phyloP scores from a whole-genome alignment of 2,888 invertebrate species.

The Chymomyza fuscimana region DNA sequence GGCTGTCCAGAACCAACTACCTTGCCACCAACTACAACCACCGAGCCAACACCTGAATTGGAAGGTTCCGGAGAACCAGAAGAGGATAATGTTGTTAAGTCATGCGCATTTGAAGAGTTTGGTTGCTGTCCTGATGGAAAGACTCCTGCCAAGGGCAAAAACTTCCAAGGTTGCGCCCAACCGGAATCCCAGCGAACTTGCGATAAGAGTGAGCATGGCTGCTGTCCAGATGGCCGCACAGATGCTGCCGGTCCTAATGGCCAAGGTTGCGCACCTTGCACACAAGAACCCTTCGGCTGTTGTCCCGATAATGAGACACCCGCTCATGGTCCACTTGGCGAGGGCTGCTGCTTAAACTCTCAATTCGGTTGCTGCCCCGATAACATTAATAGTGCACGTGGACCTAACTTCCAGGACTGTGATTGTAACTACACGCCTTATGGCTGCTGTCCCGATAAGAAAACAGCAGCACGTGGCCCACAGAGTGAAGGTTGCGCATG shows the following conservation, averaged over 20 bases:
- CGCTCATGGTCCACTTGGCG: constrained; percentile 89
- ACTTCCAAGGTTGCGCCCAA: constrained; percentile 72
- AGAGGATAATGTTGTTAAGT: constrained; percentile 61
- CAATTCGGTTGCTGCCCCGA: constrained; percentile 95
- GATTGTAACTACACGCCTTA: constrained; percentile 88
- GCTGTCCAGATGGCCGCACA: constrained; percentile 86
- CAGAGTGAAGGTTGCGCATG: constrained; percentile 91
- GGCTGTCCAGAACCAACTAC: constrained; percentile 87
- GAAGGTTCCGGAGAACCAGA: constrained; percentile 53
- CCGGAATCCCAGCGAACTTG: constrained; percentile 79
- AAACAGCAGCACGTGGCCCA: constrained; percentile 88
- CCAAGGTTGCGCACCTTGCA: constrained; percentile 89
- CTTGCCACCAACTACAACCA: constrained; percentile 75
- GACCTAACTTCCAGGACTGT: constrained; percentile 89
- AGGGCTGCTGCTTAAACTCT: constrained; percentile 89
- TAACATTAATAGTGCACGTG: constrained; percentile 89
- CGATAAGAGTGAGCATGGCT: constrained; percentile 84
- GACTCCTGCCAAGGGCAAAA: constrained; percentile 83
- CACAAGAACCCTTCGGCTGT: constrained; percentile 88
- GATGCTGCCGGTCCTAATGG: constrained; percentile 85
- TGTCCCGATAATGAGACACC: constrained; percentile 91
- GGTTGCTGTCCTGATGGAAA: constrained; percentile 88
- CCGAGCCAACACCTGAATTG: constrained; percentile 50
- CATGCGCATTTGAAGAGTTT: constrained; percentile 78
- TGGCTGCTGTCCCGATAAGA: constrained; percentile 93